phyloP scores from a whole-genome alignment of 2,113 vertebrate genomes.

The Turdus rufiventris region DNA sequence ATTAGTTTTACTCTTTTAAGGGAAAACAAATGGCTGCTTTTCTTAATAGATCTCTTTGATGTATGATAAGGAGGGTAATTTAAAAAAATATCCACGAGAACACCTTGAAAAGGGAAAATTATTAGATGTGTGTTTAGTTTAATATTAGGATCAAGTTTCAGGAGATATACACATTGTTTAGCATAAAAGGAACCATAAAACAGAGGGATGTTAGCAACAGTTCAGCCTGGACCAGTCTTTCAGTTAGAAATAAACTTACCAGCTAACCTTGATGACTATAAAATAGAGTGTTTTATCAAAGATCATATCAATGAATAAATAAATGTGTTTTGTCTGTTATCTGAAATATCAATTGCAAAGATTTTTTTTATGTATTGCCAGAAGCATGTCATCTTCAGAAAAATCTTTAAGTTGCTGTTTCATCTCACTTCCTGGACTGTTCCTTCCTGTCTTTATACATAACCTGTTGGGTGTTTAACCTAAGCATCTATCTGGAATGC shows the following conservation, averaged over 20 bases:
- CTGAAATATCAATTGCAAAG: not conserved
- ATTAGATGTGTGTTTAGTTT: not conserved
- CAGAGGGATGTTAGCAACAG: not conserved
- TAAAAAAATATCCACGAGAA: fast-evolving
- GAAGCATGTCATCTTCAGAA: not conserved
- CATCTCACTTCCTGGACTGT: not conserved
- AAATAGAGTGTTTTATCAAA: not conserved
- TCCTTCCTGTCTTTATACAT: not conserved
- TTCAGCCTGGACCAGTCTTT: not conserved
- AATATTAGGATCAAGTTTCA: not conserved
- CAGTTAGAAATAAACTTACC: not conserved
- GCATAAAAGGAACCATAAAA: not conserved
- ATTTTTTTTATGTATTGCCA: not conserved
- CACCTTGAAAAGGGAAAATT: not conserved
- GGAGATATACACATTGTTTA: not conserved
- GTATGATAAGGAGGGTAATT: not conserved
- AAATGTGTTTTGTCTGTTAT: not conserved
- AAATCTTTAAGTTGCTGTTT: not conserved
- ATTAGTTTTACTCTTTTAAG: not conserved
- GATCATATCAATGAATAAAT: not conserved
- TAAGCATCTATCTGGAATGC: not conserved
- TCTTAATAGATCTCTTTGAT: not conserved
- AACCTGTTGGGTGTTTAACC: not conserved
- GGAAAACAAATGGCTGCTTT: not conserved
- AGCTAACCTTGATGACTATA: not conserved